A percentile compares a stretch with the other conserved stretches of the same genome.
Evolutionary conservation across 2,888 invertebrate species (phyloP).

Genomic region (Miltochrista miniata): DNA sequence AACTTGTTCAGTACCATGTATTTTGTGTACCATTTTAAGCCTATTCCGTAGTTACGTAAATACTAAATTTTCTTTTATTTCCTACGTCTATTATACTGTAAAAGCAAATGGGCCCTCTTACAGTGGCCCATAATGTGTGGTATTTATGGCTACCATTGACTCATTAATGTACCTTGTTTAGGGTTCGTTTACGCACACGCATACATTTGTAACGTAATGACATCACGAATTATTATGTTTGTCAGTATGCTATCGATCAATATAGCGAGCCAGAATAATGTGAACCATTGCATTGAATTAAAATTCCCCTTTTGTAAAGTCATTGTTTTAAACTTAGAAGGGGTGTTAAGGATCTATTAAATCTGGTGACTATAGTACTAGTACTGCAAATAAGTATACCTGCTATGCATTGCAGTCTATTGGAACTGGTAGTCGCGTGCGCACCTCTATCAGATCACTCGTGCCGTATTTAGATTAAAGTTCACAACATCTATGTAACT

Average conservation of each 20-base stretch:
- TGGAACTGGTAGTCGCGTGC: slow-evolving; percentile 51
- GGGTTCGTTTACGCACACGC: slow-evolving; percentile 59
- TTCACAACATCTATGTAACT: slow-evolving; percentile 50
- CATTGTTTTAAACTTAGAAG: slow-evolving; percentile 26
- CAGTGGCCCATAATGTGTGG: slow-evolving; percentile 35
- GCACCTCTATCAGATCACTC: slow-evolving; percentile 61
- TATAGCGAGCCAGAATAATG: slow-evolving; percentile 49
- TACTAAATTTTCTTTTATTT: background rate
- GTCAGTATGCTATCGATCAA: slow-evolving; percentile 57
- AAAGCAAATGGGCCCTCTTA: slow-evolving; percentile 42
- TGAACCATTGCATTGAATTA: slow-evolving; percentile 52
- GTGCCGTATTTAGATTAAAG: slow-evolving; percentile 59
- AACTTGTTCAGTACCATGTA: background rate
- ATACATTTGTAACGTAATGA: slow-evolving; percentile 56
- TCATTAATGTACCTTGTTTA: slow-evolving; percentile 55
- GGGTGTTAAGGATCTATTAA: slow-evolving; percentile 48
- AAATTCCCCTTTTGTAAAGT: slow-evolving; percentile 32
- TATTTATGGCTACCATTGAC: slow-evolving; percentile 52
- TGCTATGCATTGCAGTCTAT: slow-evolving; percentile 30
- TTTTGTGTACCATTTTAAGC: background rate
- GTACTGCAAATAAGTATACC: slow-evolving; percentile 13
- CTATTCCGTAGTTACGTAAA: slow-evolving; percentile 4
- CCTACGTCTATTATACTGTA: slow-evolving; percentile 31
- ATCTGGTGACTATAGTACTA: slow-evolving; percentile 41
- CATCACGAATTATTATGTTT: slow-evolving; percentile 65